These are phyloP conservation scores for Desmodus rotundus DNA, from an alignment of 2,113 vertebrate species.

Conservation along the genomic window DNA sequence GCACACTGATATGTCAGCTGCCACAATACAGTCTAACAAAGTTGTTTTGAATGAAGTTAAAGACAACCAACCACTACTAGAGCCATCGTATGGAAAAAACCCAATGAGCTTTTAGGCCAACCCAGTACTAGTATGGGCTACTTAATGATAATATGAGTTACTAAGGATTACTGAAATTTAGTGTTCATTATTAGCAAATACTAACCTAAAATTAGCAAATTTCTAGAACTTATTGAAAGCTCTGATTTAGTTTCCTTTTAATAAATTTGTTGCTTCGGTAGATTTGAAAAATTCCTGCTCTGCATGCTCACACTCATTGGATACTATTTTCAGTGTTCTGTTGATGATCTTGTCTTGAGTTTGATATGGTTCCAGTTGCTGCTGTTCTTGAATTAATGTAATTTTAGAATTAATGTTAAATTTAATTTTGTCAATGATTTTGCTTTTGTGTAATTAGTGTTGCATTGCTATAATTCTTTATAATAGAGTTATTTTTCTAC, in stretches of 20 bases:
- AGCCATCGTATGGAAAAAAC: too few relatives aligned
- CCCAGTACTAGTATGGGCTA: background rate
- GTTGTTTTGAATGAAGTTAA: too few relatives aligned
- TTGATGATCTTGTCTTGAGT: background rate
- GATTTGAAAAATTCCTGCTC: background rate
- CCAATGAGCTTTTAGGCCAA: too few relatives aligned
- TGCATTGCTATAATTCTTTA: background rate
- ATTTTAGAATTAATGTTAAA: background rate
- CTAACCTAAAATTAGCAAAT: background rate
- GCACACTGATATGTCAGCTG: too few relatives aligned
- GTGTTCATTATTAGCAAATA: background rate
- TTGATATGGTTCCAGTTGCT: background rate
- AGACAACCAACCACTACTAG: too few relatives aligned
- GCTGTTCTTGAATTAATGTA: background rate
- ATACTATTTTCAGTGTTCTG: background rate
- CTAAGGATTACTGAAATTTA: background rate
- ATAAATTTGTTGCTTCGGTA: background rate
- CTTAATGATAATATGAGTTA: slow-evolving; percentile 1
- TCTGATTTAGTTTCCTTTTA: background rate
- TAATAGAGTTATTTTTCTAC: background rate
- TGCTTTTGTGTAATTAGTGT: background rate
- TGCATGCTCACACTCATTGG: background rate
- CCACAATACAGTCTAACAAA: too few relatives aligned
- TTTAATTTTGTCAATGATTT: background rate
- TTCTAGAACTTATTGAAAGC: background rate